Percentiles rank a stretch among this genome's conserved stretches.
Conservation (phyloP, 2,888 invertebrate genomes). For the Papilio gigon region DNA sequence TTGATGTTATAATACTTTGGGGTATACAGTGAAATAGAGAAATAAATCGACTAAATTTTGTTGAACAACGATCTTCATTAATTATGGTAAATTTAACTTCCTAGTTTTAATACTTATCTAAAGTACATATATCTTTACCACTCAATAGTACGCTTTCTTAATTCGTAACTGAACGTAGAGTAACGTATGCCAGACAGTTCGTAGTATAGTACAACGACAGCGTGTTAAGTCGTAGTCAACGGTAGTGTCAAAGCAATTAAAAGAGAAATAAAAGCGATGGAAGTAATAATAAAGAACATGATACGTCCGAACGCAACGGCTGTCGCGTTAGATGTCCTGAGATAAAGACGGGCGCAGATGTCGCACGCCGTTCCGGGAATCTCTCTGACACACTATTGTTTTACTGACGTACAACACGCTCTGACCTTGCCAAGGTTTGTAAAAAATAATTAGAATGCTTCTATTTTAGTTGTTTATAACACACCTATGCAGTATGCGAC, state of each 20-base stretch:
- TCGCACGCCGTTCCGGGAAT: slow-evolving; percentile 59
- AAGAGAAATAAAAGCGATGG: slow-evolving; percentile 40
- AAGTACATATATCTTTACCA: background rate
- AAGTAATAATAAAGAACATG: slow-evolving; percentile 45
- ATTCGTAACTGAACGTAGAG: background rate
- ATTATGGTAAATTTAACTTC: background rate
- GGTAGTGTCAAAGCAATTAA: slow-evolving; percentile 40
- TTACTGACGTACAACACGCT: slow-evolving; percentile 55
- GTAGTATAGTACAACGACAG: slow-evolving; percentile 16
- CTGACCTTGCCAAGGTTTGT: slow-evolving; percentile 63
- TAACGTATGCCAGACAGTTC: slow-evolving; percentile 7
- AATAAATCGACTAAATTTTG: too few species aligned
- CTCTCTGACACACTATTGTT: slow-evolving; percentile 60
- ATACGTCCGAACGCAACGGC: slow-evolving; percentile 49
- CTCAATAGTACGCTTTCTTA: background rate
- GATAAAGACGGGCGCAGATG: slow-evolving; percentile 76
- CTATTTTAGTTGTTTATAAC: slow-evolving; percentile 9
- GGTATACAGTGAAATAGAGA: background rate
- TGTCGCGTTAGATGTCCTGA: slow-evolving; percentile 64
- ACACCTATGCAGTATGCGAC: background rate
- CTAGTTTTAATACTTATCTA: background rate
- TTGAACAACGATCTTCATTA: background rate
- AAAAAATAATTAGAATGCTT: slow-evolving; percentile 5
- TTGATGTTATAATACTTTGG: background rate
- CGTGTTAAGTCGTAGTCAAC: slow-evolving; percentile 32